Conservation (phyloP, 2,888 invertebrate genomes). For the Tetanocera ferruginea region DNA sequence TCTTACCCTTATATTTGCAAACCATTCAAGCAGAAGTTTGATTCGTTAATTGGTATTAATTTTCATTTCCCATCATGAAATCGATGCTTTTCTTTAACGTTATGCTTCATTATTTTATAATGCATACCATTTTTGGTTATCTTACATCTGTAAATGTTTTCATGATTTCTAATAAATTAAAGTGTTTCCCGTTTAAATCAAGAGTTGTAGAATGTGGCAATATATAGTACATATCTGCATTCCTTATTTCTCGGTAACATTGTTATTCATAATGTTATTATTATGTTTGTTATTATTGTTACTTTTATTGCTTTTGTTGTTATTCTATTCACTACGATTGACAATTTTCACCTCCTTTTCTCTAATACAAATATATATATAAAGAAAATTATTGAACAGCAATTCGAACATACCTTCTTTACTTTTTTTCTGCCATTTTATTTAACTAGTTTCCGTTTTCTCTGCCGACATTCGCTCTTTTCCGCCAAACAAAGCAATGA, state of each 20-base stretch:
- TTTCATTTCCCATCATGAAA: too few species aligned
- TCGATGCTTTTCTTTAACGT: too few species aligned
- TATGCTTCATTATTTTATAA: too few species aligned
- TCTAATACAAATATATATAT: background rate
- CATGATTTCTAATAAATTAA: background rate
- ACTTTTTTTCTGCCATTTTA: background rate
- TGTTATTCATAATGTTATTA: background rate
- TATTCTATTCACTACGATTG: background rate
- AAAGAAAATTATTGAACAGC: slow-evolving; percentile 2
- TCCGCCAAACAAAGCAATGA: background rate
- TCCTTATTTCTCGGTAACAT: background rate
- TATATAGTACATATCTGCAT: background rate
- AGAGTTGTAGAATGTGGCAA: background rate
- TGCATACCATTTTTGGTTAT: background rate
- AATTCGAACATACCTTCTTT: background rate
- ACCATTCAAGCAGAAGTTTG: too few species aligned
- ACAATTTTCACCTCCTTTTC: background rate
- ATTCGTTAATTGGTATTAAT: too few species aligned
- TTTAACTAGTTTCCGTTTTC: slow-evolving; percentile 13
- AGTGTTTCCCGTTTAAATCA: background rate
- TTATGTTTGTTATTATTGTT: slow-evolving; percentile 2
- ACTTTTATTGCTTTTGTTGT: background rate
- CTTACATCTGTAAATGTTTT: background rate
- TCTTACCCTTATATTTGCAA: too few species aligned
- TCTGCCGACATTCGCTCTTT: background rate